Percentiles rank a stretch among this genome's conserved stretches.
Evolutionary conservation across 2,888 invertebrate genomes (phyloP).

Genomic region (Oligia fasciuncula): DNA sequence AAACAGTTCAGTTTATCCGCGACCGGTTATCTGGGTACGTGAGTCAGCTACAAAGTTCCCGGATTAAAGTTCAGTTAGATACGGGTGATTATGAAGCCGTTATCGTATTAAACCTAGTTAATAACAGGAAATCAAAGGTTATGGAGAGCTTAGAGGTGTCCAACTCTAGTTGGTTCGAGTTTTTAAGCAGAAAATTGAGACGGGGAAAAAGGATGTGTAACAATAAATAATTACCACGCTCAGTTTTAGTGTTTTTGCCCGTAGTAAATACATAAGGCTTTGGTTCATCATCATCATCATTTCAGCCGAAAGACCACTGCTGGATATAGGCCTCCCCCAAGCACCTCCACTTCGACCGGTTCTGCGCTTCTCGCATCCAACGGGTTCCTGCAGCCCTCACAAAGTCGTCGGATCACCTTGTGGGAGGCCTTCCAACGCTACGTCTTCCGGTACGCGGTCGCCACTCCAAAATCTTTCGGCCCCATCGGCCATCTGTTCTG

Average conservation of each 20-base stretch:
- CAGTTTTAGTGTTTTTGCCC: not conserved
- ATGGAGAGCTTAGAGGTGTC: slow-evolving; percentile 14
- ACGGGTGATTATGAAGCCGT: slow-evolving; percentile 38
- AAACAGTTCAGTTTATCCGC: slow-evolving; percentile 39
- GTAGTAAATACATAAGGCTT: not conserved
- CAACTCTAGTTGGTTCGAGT: slow-evolving; percentile 6
- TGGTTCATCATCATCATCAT: too few species aligned
- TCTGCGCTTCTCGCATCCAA: too few species aligned
- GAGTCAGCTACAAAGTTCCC: slow-evolving; percentile 54
- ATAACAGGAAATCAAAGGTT: slow-evolving; percentile 48
- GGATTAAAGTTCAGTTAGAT: slow-evolving; percentile 51
- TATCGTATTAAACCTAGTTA: slow-evolving; percentile 48
- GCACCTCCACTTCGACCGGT: too few species aligned
- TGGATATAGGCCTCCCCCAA: too few species aligned
- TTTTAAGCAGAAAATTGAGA: slow-evolving; percentile 10
- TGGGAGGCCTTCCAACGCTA: too few species aligned
- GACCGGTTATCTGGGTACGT: slow-evolving; percentile 54
- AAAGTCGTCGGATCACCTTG: too few species aligned
- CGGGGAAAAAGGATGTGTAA: not conserved
- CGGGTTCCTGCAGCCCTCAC: too few species aligned
- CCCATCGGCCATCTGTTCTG: too few species aligned
- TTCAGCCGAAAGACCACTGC: too few species aligned
- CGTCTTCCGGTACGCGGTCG: too few species aligned
- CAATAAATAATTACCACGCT: not conserved
- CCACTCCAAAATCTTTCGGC: too few species aligned